A percentile compares a stretch with the other conserved stretches of the same genome.
phyloP scores from a whole-genome alignment of 1,140 invertebrate genomes.

The Tetramorium parvispinum region DNA sequence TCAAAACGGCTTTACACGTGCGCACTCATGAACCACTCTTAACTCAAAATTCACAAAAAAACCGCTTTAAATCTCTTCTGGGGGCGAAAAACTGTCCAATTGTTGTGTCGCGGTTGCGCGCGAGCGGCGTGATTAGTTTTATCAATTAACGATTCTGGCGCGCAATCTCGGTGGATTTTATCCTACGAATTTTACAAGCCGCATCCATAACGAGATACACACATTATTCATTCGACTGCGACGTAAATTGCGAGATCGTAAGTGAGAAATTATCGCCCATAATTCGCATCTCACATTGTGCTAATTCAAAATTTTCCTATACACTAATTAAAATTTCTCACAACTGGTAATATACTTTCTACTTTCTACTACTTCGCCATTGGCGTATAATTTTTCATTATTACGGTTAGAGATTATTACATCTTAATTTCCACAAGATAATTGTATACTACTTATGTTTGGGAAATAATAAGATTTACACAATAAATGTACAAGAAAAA shows the following conservation, averaged over 20 bases:
- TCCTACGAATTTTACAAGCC: conserved; percentile 18
- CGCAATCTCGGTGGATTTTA: conserved; percentile 35
- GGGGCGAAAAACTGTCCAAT: background rate
- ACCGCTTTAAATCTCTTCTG: background rate
- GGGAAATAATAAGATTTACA: background rate
- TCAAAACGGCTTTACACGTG: conserved; percentile 28
- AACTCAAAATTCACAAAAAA: conserved; percentile 22
- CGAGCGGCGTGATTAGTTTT: conserved; percentile 40
- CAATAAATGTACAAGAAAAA: background rate
- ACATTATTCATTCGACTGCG: background rate
- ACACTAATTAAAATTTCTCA: conserved; percentile 44
- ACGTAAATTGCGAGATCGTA: background rate
- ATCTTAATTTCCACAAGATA: background rate
- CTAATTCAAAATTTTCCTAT: conserved; percentile 36
- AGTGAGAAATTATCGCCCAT: conserved; percentile 31
- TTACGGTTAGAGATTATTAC: conserved; percentile 5
- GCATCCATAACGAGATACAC: conserved; percentile 22
- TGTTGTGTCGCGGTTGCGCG: background rate
- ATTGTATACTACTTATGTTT: background rate
- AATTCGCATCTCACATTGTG: background rate
- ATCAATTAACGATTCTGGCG: conserved; percentile 44
- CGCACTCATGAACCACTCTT: conserved; percentile 6
- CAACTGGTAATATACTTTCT: background rate
- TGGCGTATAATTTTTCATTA: background rate
- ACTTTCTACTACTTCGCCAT: no score